A percentile compares a stretch with the other conserved stretches of the same genome.
These are phyloP conservation scores for Olivierus martensii DNA, from an alignment of 1,140 invertebrate genomes.

Conservation along the genomic window DNA sequence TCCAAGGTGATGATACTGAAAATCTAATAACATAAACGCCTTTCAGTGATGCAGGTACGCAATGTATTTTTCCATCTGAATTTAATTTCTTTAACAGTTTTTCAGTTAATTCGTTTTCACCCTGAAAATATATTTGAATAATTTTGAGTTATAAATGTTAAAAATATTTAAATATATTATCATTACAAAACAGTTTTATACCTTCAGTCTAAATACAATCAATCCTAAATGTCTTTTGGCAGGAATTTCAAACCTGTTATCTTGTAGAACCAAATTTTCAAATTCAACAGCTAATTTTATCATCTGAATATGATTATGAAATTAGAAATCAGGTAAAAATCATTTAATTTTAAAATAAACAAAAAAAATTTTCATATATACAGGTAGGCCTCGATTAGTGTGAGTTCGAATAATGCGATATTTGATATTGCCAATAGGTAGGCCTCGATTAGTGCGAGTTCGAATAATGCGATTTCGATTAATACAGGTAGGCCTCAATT, in stretches of 20 bases:
- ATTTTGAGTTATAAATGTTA: background rate
- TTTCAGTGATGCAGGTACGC: conserved; percentile 37
- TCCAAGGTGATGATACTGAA: conserved; percentile 80
- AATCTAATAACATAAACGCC: conserved; percentile 82
- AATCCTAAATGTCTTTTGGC: conserved; percentile 76
- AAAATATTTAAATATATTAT: too few relatives aligned
- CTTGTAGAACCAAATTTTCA: conserved; percentile 32
- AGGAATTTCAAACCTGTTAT: conserved; percentile 43
- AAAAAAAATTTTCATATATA: too few relatives aligned
- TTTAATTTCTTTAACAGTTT: conserved; percentile 39
- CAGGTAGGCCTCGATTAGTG: too few relatives aligned
- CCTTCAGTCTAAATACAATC: conserved; percentile 63
- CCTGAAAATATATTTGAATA: conserved; percentile 24
- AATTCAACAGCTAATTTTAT: conserved; percentile 38
- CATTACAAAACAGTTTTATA: too few relatives aligned
- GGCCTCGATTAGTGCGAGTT: too few relatives aligned
- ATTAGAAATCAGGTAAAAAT: too few relatives aligned
- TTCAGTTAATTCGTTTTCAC: conserved; percentile 38
- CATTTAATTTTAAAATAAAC: too few relatives aligned
- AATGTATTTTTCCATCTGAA: conserved; percentile 36
- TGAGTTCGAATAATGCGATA: too few relatives aligned
- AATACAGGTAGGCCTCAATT: too few relatives aligned
- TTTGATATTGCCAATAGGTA: too few relatives aligned
- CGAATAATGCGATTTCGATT: too few relatives aligned
- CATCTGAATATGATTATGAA: too few relatives aligned